These are phyloP conservation scores for Fratercula arctica DNA, from an alignment of 2,797 vertebrate species.

Conservation along the genomic window DNA sequence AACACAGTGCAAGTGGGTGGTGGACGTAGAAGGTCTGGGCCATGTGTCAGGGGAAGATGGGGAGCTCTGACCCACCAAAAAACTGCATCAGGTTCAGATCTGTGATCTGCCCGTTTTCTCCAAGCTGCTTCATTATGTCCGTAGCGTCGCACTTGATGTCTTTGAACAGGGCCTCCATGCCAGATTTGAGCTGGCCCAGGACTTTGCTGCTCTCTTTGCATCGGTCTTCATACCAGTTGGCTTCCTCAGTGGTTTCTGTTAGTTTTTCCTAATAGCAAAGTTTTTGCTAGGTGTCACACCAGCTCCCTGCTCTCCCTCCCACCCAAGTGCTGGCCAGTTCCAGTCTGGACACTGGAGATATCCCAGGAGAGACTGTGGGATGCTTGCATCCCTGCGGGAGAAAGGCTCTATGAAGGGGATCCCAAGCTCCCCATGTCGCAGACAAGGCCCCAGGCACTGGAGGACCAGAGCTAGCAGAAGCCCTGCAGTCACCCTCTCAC, in stretches of 20 bases:
- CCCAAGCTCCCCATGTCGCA: fast-evolving
- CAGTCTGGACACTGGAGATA: background rate
- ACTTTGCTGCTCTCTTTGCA: constrained; percentile 16
- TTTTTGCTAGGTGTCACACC: background rate
- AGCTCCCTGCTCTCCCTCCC: background rate
- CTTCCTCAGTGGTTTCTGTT: background rate
- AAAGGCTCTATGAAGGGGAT: background rate
- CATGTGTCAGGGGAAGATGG: fast-evolving
- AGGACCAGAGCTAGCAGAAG: background rate
- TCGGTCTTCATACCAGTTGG: background rate
- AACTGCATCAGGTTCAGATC: constrained; percentile 58
- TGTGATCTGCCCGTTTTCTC: constrained; percentile 37
- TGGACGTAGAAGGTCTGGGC: background rate
- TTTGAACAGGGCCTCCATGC: constrained; percentile 8
- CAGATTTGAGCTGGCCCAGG: constrained; percentile 45
- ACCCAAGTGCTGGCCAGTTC: background rate
- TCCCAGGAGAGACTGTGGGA: background rate
- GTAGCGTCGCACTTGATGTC: background rate
- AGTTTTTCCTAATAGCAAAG: constrained; percentile 56
- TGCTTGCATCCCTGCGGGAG: background rate
- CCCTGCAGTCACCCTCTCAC: background rate
- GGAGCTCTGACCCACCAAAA: constrained; percentile 60
- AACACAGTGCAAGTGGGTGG: background rate
- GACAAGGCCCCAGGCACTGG: fast-evolving
- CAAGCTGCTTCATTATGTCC: constrained; percentile 25